A percentile compares a stretch with the other conserved stretches of the same genome.
phyloP scores from a whole-genome alignment of 1,140 invertebrate species.

The Batillaria attramentaria region DNA sequence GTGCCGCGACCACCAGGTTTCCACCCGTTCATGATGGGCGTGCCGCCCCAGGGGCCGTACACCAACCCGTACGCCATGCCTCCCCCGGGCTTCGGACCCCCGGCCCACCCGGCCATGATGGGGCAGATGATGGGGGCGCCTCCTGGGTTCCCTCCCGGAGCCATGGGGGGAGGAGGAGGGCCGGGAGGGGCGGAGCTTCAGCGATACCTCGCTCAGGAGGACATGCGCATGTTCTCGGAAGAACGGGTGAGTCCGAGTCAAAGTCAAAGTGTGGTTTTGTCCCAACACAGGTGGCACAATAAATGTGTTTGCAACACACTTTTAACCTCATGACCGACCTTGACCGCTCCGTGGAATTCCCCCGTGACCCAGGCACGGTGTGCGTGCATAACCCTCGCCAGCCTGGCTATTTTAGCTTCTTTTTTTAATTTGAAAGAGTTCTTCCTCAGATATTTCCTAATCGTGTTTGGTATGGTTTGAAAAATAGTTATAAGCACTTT shows the following conservation, averaged over 20 bases:
- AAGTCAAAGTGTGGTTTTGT: background rate
- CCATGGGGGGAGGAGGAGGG: too few species aligned
- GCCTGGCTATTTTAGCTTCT: too few species aligned
- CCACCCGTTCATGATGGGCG: constrained; percentile 11
- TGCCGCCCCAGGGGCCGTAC: background rate
- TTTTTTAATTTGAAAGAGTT: too few species aligned
- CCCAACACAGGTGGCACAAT: background rate
- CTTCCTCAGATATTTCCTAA: too few species aligned
- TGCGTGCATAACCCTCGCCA: too few species aligned
- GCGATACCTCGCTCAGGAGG: constrained; percentile 4
- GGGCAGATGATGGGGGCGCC: too few species aligned
- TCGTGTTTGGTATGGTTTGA: too few species aligned
- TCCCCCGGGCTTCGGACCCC: background rate
- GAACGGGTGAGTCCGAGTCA: background rate
- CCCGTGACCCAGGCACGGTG: too few species aligned
- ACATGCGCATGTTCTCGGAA: background rate
- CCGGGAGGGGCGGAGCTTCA: background rate
- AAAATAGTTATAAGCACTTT: too few species aligned
- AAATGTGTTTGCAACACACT: background rate
- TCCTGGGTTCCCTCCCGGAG: too few species aligned
- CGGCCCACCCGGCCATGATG: background rate
- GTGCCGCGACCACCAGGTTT: constrained; percentile 4
- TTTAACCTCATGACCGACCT: too few species aligned
- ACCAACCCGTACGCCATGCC: constrained; percentile 11
- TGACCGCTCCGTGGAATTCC: too few species aligned